phyloP scores from a whole-genome alignment of 2,888 invertebrate species.

The Cheilosia vernalis region DNA sequence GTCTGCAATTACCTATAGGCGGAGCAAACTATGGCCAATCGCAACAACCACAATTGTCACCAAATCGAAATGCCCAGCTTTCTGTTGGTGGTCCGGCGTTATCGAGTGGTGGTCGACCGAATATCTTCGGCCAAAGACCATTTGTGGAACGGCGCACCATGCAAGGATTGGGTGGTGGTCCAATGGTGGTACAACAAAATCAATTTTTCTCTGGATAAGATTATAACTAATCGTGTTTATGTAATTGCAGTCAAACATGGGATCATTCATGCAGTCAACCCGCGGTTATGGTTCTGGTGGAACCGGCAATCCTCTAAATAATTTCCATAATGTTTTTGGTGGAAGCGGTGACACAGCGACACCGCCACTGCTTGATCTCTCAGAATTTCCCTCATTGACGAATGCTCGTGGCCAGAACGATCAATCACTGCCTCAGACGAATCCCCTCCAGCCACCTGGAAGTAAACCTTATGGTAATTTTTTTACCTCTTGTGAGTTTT shows the following conservation, averaged over 20 bases:
- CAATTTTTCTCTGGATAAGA: not conserved
- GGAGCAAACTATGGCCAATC: conserved; percentile 84
- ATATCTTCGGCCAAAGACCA: conserved; percentile 91
- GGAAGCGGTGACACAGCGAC: conserved; percentile 90
- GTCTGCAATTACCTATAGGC: conserved; percentile 78
- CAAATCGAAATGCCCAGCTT: conserved; percentile 85
- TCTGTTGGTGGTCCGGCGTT: conserved; percentile 85
- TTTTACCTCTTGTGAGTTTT: conserved; percentile 84
- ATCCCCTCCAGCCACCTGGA: conserved; percentile 94
- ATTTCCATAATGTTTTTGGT: conserved; percentile 93
- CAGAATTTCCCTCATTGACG: conserved; percentile 96
- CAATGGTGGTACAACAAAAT: conserved; percentile 80
- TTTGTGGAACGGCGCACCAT: conserved; percentile 90
- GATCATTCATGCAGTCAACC: conserved; percentile 85
- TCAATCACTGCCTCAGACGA: conserved; percentile 90
- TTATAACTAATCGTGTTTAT: conserved; percentile 29
- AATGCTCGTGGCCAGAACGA: conserved; percentile 91
- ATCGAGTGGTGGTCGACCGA: conserved; percentile 85
- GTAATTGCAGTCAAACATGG: conserved; percentile 85
- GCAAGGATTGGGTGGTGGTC: conserved; percentile 83
- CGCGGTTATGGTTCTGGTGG: conserved; percentile 87
- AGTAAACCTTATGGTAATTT: conserved; percentile 95
- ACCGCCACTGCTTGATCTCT: conserved; percentile 94
- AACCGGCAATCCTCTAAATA: conserved; percentile 86
- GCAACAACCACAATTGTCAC: conserved; percentile 85